A percentile compares a stretch with the other conserved stretches of the same genome.
Evolutionary conservation across 2,113 vertebrate species (phyloP).

Genomic region (Camelus dromedarius): DNA sequence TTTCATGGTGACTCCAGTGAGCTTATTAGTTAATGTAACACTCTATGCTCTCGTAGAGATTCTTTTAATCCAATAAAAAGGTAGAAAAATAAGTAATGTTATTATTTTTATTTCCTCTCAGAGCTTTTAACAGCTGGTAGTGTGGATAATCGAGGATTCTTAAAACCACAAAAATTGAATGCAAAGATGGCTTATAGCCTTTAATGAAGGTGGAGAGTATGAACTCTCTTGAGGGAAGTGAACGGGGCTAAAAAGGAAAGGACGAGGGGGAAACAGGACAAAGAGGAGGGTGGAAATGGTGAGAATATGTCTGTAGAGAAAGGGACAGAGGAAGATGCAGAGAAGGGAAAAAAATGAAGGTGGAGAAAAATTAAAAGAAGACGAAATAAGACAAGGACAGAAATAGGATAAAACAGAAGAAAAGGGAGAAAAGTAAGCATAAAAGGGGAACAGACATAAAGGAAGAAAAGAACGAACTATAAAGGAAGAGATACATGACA

Average conservation of each 20-base stretch:
- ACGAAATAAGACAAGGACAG: not conserved
- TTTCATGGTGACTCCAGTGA: slow-evolving; percentile 69
- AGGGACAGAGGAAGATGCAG: not conserved
- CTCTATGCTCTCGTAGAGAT: slow-evolving; percentile 3
- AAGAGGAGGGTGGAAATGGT: not conserved
- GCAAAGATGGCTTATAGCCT: not conserved
- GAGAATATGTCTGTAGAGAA: not conserved
- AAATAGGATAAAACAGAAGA: not conserved
- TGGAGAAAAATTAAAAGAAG: not conserved
- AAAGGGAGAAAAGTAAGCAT: not conserved
- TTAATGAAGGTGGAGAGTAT: not conserved
- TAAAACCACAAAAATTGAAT: slow-evolving; percentile 45
- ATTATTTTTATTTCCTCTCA: slow-evolving; percentile 63
- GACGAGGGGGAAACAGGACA: not conserved
- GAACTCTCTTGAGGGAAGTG: not conserved
- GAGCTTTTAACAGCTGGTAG: not conserved
- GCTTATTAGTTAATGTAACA: slow-evolving; percentile 62
- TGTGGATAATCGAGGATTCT: slow-evolving; percentile 45
- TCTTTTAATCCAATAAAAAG: slow-evolving; percentile 29
- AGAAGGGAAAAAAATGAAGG: slow-evolving; percentile 9
- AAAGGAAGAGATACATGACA: not conserved
- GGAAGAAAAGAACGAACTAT: not conserved
- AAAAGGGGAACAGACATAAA: not conserved
- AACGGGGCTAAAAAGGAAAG: not conserved
- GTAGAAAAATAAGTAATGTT: slow-evolving; percentile 15